phyloP scores from a whole-genome alignment of 2,113 vertebrate genomes.

The Danio rerio region GRCz12tu NC_133182.1:49565001-49565500 shows the following conservation, averaged over 20 bases:
- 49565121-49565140: neutral
- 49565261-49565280: conserved; percentile 30
- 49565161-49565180: conserved; percentile 54
- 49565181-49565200: conserved; percentile 44
- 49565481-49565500: conserved; percentile 15
- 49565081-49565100: conserved; percentile 9
- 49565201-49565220: conserved; percentile 56
- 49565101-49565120: conserved; percentile 39
- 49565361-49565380: conserved; percentile 62
- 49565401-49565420: conserved; percentile 48
- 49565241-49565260: conserved; percentile 28
- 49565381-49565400: conserved; percentile 39
- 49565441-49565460: conserved; percentile 46
- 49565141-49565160: neutral
- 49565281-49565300: conserved; percentile 56
- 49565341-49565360: conserved; percentile 60
- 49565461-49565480: neutral
- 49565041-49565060: conserved; percentile 15
- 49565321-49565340: conserved; percentile 36
- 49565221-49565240: conserved; percentile 46
- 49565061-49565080: conserved; percentile 29
- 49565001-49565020: neutral
- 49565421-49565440: conserved; percentile 56
- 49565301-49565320: conserved; percentile 54
- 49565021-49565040: neutral